A percentile compares a stretch with the other conserved stretches of the same genome.
Evolutionary conservation across 2,113 vertebrate species (phyloP).

Genomic region (Cinclus cinclus): DNA sequence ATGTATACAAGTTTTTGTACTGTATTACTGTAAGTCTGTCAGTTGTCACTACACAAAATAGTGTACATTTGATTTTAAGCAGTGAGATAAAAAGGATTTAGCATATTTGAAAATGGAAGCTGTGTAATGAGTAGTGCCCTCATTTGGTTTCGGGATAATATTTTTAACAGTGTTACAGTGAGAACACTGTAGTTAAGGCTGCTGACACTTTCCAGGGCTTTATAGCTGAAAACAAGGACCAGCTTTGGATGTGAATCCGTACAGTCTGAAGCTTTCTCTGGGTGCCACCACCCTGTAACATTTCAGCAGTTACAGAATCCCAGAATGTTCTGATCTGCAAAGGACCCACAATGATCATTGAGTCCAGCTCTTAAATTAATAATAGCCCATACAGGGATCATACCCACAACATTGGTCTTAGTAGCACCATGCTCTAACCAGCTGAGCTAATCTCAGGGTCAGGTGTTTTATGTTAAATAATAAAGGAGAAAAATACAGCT

Average conservation of each 20-base stretch:
- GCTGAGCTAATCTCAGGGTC: background rate
- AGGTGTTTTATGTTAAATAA: background rate
- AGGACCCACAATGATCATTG: background rate
- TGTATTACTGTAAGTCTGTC: background rate
- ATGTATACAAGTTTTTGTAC: background rate
- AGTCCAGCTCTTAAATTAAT: background rate
- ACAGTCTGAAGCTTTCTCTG: background rate
- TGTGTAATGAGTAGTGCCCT: background rate
- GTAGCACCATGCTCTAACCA: background rate
- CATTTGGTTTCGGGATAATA: background rate
- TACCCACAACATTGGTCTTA: background rate
- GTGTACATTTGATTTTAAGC: background rate
- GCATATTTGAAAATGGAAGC: background rate
- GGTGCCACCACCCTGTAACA: background rate
- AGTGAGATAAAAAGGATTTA: background rate
- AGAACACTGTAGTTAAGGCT: background rate
- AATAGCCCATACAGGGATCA: background rate
- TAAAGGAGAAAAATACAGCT: background rate
- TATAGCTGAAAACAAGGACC: background rate
- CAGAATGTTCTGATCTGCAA: background rate
- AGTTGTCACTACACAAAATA: background rate
- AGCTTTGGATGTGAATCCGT: background rate
- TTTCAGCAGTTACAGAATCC: background rate
- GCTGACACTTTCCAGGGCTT: background rate
- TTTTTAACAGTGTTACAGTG: background rate